Evolutionary conservation across 2,797 vertebrate genomes (phyloP), one percentile per base, ranked within the genome.

Genomic region (Semotilus atromaculatus): DNA sequence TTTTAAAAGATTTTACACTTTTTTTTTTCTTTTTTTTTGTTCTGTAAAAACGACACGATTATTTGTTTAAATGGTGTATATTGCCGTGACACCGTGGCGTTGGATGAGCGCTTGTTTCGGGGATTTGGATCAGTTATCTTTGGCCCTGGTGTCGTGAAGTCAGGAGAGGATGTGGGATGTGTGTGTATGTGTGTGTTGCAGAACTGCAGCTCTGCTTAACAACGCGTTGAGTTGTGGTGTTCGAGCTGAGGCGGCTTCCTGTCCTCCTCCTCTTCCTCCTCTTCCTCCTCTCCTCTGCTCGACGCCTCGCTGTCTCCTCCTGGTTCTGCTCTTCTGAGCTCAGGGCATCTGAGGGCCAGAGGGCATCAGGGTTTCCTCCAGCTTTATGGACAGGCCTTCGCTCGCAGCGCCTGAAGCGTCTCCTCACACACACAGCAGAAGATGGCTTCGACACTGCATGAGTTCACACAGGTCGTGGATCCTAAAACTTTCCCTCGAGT

Each of bases 391-490:
- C 1, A 7, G 26, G 23, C 45, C 43, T 58, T 29, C 7, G 45
- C 64, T 26, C 34, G 68, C 29, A 68, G 45, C 38, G 48, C 68
- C 13, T 40, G n/a, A 70, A 81, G 26, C 6, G 7, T 58, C 48
- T 36, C 34, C 51, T 55, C 5, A 5, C 19, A 43, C 18, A 45
- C 38, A 18, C 58, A 64, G 14, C 8, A 7, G 85, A 92, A n/a
- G 72, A 97, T 97, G 96, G 87, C 94, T 19, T 88, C 92, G 70
- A 95, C 94, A 0, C 90, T 97, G 85, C 90, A 95, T 85, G 94
- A 94, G 76, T 97, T 95, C 77, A 91, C 96, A 68, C 91, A 93
- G 76, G 93, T 94, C 5, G 89, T 97, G 86, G 94, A 97, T 66
- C 90, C 92, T 55, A 93, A 90, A 90, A 89, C 92, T 16, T 94